Base-by-base conservation (phyloP, 2,888 invertebrate species). In the Ditula angustiorana region DNA sequence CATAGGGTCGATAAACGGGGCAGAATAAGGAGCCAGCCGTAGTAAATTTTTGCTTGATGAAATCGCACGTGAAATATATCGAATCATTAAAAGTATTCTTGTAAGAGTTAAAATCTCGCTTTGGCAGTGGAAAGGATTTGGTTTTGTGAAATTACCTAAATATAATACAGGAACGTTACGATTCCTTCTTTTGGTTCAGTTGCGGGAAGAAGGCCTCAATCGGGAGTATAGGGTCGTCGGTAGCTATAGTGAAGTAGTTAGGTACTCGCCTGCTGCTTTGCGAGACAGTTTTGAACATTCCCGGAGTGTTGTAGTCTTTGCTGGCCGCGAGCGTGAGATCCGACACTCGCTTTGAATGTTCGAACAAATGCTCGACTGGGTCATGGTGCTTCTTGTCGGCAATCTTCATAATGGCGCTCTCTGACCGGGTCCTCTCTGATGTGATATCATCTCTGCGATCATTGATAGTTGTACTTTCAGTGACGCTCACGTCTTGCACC, bases 121-220 rank as follows among this genome's bases (percentile, higher is more conserved):
- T 92, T 92, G 92, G 92, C 87, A 88, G 89, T 86, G 71, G 77
- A 85, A 80, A 81, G 76, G 77, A 83, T 90, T 91, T 88, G 88
- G 87, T 90, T 84, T 84, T 66, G 66, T 57, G 72, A 68, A 76
- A 71, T 76, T 78, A 79, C 74, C 74, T 79, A 78, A 70, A 26
- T 71, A 41, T 62, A 71, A 50, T 26, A 68, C 69, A 83, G 82
- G 76, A 83, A 85, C 76, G 58, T 86, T 89, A 92, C 69, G 90
- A 81, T 82, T 94, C 91, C 84, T 94, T 93, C 82, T 94, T 94
- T 82, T 94, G 94, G 72, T 95, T 94, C 52, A 96, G 81, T 78
- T 96, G 95, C 16, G 96, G 95, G 79, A 97, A 96, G 85, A 96
- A 96, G 0, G 96, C 96, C 85, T 96, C 96, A 68, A 97, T 96